phyloP scores from a whole-genome alignment of 2,797 vertebrate species.

The Xerus rutilus region DNA sequence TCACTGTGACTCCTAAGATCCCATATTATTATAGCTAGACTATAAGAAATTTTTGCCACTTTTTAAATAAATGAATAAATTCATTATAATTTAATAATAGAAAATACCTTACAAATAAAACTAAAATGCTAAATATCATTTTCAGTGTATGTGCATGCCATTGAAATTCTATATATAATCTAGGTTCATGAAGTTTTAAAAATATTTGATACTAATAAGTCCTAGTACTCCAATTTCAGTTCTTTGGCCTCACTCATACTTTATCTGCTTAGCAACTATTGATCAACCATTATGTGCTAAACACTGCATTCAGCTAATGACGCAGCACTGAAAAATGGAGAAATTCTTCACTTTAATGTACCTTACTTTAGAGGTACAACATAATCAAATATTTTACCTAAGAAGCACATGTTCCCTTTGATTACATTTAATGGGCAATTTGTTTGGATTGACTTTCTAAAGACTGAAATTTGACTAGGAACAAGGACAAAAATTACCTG shows the following conservation, averaged over 20 bases:
- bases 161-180: neutral
- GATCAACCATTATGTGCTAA: neutral
- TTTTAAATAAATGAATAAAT: neutral
- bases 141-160: neutral
- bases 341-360: neutral
- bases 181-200: neutral
- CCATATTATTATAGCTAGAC: neutral
- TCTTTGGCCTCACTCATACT: neutral
- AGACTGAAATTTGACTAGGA: neutral
- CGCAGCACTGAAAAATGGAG: neutral
- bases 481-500: neutral
- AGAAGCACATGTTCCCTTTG: neutral
- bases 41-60: neutral
- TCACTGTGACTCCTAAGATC: neutral
- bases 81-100: neutral
- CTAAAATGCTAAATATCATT: neutral
- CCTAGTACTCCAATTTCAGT: neutral
- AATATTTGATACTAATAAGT: neutral
- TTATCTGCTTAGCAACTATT: neutral
- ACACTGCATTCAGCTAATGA: neutral
- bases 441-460: constrained; percentile 15
- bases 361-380: neutral
- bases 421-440: neutral
- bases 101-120: neutral
- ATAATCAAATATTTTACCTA: neutral